Evolutionary conservation across 2,113 vertebrate species (phyloP), one percentile per base, ranked within the genome.

Genomic region (Suncus etruscus): DNA sequence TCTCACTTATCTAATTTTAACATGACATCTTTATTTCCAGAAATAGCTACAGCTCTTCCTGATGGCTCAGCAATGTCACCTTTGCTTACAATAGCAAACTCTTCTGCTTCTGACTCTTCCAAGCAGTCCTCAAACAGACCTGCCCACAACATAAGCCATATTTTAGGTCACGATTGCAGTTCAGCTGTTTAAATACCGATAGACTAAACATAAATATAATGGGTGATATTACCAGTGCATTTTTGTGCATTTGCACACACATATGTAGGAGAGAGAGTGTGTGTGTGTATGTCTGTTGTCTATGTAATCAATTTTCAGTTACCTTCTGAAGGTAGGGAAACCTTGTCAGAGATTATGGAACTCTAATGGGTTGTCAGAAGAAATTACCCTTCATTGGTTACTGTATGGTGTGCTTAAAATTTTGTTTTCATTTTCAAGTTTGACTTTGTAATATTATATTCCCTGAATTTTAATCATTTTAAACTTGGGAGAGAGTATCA

Each of bases 131-230:
- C 98, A 29, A 99, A 99, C 95, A 98, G 99, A 61, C 99, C 99
- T 15, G 99, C 99, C 90, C 99, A 99, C 97, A 99, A 99, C 97
- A 99, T 99, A 98, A 99, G 99, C 98, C 99, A 99, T 98, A 99
- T 99, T 91, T 97, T 99, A 91, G 99, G 99, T 93, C 99, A 99
- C 0, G 99, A 99, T 93, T 99, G 99, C 96, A 99, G 98, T 97
- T 99, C 99, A 1, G 98, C 99, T 80, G 98, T 99, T 47, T 99
- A 97, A 97, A 91, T 95, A 88, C 76, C 11, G 31, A 65, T 51
- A 79, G 73, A 88, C 72, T 93, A 91, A 89, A 83, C 18, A 27
- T 69, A 68, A 58, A 39, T 91, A 83, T 83, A 90, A 72, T 3
- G 75, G 0, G 0, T 94, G 95, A 94, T 73, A 90, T 83, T 68